phyloP scores from a whole-genome alignment of 2,797 vertebrate genomes.

The Semaprochilodus insignis region DNA sequence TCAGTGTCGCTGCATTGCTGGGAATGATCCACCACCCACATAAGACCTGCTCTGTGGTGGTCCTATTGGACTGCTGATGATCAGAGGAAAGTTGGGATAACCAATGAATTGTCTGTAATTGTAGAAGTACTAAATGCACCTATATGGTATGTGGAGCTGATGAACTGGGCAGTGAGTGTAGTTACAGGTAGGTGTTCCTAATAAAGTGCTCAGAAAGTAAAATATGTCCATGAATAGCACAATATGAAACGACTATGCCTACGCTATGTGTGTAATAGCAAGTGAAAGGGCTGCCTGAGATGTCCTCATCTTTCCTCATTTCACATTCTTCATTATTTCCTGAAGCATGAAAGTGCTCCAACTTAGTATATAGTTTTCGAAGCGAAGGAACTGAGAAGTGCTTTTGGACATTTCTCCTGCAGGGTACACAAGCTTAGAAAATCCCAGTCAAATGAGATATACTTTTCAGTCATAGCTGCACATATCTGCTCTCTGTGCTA shows the following conservation, averaged over 20 bases:
- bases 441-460: background rate
- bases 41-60: no score
- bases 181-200: no score
- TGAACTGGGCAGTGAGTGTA: no score
- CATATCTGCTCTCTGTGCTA: conserved; percentile 4
- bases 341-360: background rate
- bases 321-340: background rate
- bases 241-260: background rate
- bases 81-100: no score
- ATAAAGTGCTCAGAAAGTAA: no score
- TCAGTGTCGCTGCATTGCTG: no score
- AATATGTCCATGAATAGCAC: no score
- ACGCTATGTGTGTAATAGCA: background rate
- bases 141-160: no score
- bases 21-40: no score
- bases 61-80: background rate
- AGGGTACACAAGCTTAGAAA: conserved; percentile 3
- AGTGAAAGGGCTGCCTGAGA: background rate
- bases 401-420: conserved; percentile 21
- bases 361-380: background rate
- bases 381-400: background rate
- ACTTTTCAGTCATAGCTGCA: background rate
- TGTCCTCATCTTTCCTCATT: background rate
- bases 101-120: no score
- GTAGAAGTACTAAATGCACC: no score